A percentile compares a stretch with the other conserved stretches of the same genome.
These are phyloP conservation scores for Alligator mississippiensis DNA, from an alignment of 2,113 vertebrate species.

Conservation along the genomic window DNA sequence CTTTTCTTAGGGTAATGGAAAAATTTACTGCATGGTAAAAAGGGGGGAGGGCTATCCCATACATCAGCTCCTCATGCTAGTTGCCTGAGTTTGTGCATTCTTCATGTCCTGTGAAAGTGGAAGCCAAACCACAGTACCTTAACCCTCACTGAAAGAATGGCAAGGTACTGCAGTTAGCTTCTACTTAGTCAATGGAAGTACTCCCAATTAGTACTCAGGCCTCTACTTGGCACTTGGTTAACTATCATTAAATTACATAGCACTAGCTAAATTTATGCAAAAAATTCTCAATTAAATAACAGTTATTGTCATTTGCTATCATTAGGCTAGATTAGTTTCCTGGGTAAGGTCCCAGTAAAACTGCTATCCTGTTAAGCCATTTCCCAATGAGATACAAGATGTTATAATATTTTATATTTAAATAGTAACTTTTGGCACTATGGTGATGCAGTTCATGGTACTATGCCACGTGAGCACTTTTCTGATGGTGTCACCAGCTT, in stretches of 20 bases:
- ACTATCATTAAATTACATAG: neutral
- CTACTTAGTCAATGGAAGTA: neutral
- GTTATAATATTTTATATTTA: conserved; percentile 25
- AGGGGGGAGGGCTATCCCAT: no score
- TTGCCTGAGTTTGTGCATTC: no score
- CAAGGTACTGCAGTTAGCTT: neutral
- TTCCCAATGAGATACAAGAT: neutral
- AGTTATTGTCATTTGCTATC: neutral
- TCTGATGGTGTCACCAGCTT: neutral
- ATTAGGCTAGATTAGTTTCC: conserved; percentile 1
- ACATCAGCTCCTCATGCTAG: no score
- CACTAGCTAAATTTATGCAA: neutral
- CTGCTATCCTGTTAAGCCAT: neutral
- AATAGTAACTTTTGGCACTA: neutral
- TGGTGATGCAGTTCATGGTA: neutral
- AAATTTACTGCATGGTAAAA: no score
- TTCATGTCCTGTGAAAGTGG: no score
- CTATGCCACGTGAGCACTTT: neutral
- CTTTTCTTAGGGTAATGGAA: no score
- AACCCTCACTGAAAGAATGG: no score
- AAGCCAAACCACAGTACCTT: no score
- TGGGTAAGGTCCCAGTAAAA: conserved; percentile 26
- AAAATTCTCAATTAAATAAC: conserved; percentile 7
- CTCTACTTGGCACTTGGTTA: neutral
- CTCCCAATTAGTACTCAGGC: neutral